phyloP scores from a whole-genome alignment of 2,888 invertebrate genomes.

The Tinea pellionella region DNA sequence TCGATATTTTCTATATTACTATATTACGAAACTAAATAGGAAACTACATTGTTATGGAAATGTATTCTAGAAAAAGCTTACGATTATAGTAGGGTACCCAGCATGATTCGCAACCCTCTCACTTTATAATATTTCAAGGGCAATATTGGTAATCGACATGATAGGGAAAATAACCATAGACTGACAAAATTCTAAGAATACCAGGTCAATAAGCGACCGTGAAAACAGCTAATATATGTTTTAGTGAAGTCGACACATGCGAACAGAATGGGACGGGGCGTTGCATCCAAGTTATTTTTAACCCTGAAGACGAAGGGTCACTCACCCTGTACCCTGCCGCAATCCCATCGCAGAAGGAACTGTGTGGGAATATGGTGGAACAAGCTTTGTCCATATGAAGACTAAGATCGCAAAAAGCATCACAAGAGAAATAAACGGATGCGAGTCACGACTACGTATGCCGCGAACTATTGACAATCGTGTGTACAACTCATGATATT shows the following conservation, averaged over 20 bases:
- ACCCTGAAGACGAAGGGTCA: conserved; percentile 64
- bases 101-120: too few relatives aligned
- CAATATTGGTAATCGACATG: background rate
- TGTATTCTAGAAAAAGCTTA: background rate
- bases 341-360: conserved; percentile 62
- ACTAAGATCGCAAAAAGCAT: conserved; percentile 28
- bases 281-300: conserved; percentile 62
- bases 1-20: too few relatives aligned
- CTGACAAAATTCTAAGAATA: conserved; percentile 35
- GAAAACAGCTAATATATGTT: conserved; percentile 64
- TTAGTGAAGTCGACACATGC: conserved; percentile 67
- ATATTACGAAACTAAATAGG: background rate
- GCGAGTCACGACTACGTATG: conserved; percentile 21
- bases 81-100: too few relatives aligned
- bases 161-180: background rate
- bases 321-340: conserved; percentile 62
- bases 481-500: background rate
- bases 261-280: conserved; percentile 58
- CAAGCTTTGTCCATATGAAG: conserved; percentile 36
- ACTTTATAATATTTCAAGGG: too few relatives aligned
- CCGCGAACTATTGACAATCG: background rate
- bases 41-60: background rate
- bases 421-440: conserved; percentile 18
- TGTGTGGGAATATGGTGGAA: conserved; percentile 59
- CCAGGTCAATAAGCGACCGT: conserved; percentile 65